phyloP scores from a whole-genome alignment of 2,888 invertebrate genomes.

The Melinaea marsaeus region DNA sequence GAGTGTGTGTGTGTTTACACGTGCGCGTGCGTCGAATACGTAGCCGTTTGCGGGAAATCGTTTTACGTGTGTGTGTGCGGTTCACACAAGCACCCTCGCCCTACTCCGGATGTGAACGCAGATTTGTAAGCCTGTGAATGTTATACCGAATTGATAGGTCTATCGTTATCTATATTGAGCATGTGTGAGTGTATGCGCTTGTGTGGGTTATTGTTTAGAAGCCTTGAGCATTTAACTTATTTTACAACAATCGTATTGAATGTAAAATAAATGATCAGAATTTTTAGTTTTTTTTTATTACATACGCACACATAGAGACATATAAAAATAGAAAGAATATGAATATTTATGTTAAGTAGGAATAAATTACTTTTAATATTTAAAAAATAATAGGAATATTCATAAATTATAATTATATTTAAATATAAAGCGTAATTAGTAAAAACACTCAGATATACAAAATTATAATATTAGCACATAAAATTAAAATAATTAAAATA shows the following conservation, averaged over 20 bases:
- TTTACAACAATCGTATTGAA: conserved; percentile 65
- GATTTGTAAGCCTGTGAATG: conserved; percentile 68
- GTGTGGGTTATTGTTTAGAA: conserved; percentile 46
- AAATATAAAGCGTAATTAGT: too few relatives aligned
- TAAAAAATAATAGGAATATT: too few relatives aligned
- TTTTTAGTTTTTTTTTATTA: conserved; percentile 43
- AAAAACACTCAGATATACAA: too few relatives aligned
- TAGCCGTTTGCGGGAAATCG: conserved; percentile 53
- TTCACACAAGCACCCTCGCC: conserved; percentile 49
- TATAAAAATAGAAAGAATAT: too few relatives aligned
- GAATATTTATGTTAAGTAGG: too few relatives aligned
- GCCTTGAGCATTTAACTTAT: conserved; percentile 62
- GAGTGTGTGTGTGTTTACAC: conserved; percentile 33
- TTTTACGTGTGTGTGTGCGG: conserved; percentile 44
- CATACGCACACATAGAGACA: neutral
- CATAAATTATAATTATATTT: too few relatives aligned
- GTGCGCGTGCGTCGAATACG: conserved; percentile 41
- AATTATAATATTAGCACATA: too few relatives aligned
- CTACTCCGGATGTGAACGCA: conserved; percentile 74
- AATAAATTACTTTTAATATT: too few relatives aligned
- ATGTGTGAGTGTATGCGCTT: conserved; percentile 42
- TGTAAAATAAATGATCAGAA: conserved; percentile 67
- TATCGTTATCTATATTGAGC: conserved; percentile 58
- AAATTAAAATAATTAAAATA: too few relatives aligned
- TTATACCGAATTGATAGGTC: conserved; percentile 69